Base-by-base conservation (phyloP, 1,140 invertebrate species). In the Diabrotica virgifera region DNA sequence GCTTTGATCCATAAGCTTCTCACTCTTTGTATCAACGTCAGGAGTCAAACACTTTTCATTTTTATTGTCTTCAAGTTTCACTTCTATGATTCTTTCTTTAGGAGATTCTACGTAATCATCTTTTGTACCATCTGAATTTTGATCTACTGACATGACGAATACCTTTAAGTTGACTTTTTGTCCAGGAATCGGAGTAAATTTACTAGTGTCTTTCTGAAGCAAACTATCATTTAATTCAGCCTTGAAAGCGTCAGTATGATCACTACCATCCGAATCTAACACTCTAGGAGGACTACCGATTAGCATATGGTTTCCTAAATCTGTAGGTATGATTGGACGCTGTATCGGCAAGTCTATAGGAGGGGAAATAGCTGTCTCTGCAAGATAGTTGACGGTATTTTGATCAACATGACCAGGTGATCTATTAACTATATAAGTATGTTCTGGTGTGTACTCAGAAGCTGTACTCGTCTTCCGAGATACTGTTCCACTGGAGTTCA, bases 401-500 rank as follows among this genome's bases (percentile, higher is more conserved):
- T 71, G 65, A 37, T 76, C 37, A 37, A 54, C 57, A 55, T 68
- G 36, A 14, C 38, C 14, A 38, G 66, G 46, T 8, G 54, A 57
- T 52, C 60, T 66, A 40, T 72, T 71, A 9, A 65, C 67, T 40
- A 78, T 78, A 24, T 79, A 77, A 53, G 82, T 83, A 53, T 80
- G 80, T 62, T 84, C 82, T 3, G 82, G 82, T 60, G 82, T 82
- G 59, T 82, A 83, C 63, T 84, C 82, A 58, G 81, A 82, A 68
- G 82, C 81, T 5, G 82, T 84, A 67, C 81, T 83, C 1, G 82
- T 83, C 70, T 84, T 84, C 10, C 82, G 74, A 2, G 82, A 84
- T 10, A 80, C 80, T 4, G 82, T 82, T 12, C 78, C 81, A 11
- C 81, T 83, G 13, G 78, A 80, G 37, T 82, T 79, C 5, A 81